These are phyloP conservation scores for Xerus rutilus DNA, from an alignment of 2,797 vertebrate species.

Conservation along the genomic window DNA sequence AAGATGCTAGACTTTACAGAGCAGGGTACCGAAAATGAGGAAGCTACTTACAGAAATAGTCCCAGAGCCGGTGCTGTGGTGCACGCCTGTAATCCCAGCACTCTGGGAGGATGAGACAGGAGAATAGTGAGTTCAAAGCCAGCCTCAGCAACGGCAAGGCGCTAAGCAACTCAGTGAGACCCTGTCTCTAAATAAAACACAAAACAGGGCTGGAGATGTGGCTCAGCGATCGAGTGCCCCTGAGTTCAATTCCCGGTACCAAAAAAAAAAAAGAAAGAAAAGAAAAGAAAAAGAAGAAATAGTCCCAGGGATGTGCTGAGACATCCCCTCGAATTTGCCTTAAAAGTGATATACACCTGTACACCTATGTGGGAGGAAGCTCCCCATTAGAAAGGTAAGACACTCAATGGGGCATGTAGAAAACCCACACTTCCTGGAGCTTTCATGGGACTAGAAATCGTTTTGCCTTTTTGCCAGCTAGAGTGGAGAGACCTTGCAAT, in stretches of 20 bases:
- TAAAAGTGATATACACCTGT: background rate
- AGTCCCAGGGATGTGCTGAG: background rate
- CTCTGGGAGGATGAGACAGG: too few relatives aligned
- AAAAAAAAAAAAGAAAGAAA: too few relatives aligned
- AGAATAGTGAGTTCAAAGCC: too few relatives aligned
- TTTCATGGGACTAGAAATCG: background rate
- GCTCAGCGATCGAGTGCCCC: too few relatives aligned
- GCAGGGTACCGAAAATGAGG: background rate
- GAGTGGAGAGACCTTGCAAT: background rate
- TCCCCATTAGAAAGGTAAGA: background rate
- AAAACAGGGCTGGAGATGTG: too few relatives aligned
- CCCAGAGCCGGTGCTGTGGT: too few relatives aligned
- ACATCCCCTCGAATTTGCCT: background rate
- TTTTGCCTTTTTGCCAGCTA: background rate
- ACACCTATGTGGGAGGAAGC: background rate
- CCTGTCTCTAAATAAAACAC: too few relatives aligned
- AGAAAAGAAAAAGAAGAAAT: background rate
- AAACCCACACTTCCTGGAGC: background rate
- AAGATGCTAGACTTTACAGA: background rate
- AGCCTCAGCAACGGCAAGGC: too few relatives aligned
- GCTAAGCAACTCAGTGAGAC: too few relatives aligned
- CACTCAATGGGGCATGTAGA: rapidly evolving
- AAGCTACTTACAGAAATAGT: background rate
- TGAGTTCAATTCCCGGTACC: too few relatives aligned
- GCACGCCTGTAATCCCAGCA: too few relatives aligned